Percentiles rank a stretch among this genome's conserved stretches.
phyloP scores from a whole-genome alignment of 2,888 invertebrate genomes.

The Branchellion lobata region DNA sequence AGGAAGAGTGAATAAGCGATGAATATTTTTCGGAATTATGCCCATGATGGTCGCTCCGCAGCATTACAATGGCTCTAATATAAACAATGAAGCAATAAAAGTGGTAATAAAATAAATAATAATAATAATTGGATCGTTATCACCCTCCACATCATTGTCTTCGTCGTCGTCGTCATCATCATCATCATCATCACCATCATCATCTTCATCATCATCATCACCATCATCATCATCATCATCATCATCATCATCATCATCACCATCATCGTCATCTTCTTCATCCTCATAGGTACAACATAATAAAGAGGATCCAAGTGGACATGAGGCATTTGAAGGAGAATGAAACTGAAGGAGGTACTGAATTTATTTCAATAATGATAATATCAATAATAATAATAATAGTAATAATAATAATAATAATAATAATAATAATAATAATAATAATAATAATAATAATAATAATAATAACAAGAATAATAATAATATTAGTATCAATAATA shows the following conservation, averaged over 20 bases:
- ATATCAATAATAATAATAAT: conserved; percentile 28
- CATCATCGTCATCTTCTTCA: not conserved
- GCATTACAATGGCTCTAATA: too few species aligned
- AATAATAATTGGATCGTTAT: not conserved
- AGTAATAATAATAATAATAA: conserved; percentile 5
- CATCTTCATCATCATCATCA: conserved; percentile 8
- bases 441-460: not conserved
- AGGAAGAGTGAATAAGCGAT: too few species aligned
- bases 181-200: conserved; percentile 7
- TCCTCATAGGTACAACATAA: not conserved
- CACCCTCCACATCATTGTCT: not conserved
- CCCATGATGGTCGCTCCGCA: too few species aligned
- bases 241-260: conserved; percentile 23
- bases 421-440: not conserved
- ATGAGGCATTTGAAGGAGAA: not conserved
- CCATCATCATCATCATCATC: conserved; percentile 33
- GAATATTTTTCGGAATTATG: too few species aligned
- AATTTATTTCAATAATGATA: not conserved
- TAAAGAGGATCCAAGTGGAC: not conserved
- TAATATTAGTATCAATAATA: not conserved
- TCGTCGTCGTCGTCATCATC: too few species aligned
- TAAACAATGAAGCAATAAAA: conserved; percentile 83
- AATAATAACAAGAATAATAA: not conserved
- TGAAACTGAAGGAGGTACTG: not conserved
- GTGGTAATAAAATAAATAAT: too few species aligned